Conservation (phyloP, 1,140 invertebrate species). For the Pantala flavescens region DNA sequence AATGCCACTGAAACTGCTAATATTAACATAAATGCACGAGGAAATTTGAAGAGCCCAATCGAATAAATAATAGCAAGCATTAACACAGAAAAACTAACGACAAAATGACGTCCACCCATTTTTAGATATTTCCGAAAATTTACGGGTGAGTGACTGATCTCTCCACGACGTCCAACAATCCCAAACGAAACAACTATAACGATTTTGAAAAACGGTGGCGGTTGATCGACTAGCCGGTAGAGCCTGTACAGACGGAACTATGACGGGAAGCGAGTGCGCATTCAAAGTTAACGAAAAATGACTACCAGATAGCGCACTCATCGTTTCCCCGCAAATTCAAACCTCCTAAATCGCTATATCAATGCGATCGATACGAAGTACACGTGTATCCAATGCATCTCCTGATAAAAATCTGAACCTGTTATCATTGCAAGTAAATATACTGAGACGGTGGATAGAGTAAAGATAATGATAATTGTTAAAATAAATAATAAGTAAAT, state of each 20-base stretch:
- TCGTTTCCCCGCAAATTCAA: neutral
- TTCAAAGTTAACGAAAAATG: neutral
- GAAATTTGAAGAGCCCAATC: neutral
- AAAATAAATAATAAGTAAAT: too few relatives aligned
- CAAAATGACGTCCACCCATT: neutral
- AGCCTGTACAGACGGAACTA: neutral
- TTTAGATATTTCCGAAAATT: too few relatives aligned
- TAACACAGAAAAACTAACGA: neutral
- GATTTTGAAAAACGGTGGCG: neutral
- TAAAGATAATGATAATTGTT: too few relatives aligned
- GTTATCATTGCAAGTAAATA: too few relatives aligned
- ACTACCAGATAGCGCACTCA: neutral
- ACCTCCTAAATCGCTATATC: too few relatives aligned
- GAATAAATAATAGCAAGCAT: neutral
- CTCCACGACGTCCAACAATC: too few relatives aligned
- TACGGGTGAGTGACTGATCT: too few relatives aligned
- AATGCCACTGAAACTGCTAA: neutral
- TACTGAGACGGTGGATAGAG: too few relatives aligned
- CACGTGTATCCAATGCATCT: too few relatives aligned
- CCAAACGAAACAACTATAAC: neutral
- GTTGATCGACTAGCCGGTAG: neutral
- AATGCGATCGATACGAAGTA: too few relatives aligned
- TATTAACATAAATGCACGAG: neutral
- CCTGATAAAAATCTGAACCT: too few relatives aligned
- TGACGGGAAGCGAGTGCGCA: neutral